Conservation (phyloP, 2,888 invertebrate genomes). For the Craniophora ligustri region DNA sequence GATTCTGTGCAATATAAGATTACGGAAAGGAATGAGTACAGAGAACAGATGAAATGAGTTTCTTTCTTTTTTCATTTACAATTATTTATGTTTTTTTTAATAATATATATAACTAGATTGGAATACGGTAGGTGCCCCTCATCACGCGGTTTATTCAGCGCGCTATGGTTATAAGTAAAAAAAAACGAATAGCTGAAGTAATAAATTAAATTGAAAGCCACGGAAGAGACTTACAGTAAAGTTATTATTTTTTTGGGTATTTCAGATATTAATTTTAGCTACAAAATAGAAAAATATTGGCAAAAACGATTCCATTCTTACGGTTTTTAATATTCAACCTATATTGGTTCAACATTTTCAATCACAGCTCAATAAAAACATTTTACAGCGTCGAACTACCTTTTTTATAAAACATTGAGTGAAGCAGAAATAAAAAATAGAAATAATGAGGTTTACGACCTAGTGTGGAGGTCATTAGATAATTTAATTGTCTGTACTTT, state of each 20-base stretch:
- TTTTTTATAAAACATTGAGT: conserved; percentile 43
- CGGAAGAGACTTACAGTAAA: background rate
- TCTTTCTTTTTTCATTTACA: no score
- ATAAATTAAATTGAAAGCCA: background rate
- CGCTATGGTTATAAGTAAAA: no score
- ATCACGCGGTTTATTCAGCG: no score
- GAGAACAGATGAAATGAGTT: background rate
- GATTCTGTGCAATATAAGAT: background rate
- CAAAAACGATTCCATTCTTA: conserved; percentile 23
- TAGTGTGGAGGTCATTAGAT: no score
- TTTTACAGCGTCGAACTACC: conserved; percentile 54
- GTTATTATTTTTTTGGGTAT: background rate
- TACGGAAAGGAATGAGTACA: background rate
- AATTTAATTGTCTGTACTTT: no score
- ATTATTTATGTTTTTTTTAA: no score
- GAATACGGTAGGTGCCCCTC: no score
- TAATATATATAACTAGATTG: no score
- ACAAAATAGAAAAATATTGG: background rate
- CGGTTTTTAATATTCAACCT: conserved; percentile 36
- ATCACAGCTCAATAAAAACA: conserved; percentile 57
- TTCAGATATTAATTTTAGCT: background rate
- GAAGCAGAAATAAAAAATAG: conserved; percentile 65
- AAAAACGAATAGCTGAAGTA: no score
- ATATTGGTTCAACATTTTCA: conserved; percentile 55
- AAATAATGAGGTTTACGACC: conserved; percentile 43